Evolutionary conservation across 2,113 vertebrate genomes (phyloP), one percentile per base, ranked within the genome.

Genomic region (Phrynosoma blainvillii): DNA sequence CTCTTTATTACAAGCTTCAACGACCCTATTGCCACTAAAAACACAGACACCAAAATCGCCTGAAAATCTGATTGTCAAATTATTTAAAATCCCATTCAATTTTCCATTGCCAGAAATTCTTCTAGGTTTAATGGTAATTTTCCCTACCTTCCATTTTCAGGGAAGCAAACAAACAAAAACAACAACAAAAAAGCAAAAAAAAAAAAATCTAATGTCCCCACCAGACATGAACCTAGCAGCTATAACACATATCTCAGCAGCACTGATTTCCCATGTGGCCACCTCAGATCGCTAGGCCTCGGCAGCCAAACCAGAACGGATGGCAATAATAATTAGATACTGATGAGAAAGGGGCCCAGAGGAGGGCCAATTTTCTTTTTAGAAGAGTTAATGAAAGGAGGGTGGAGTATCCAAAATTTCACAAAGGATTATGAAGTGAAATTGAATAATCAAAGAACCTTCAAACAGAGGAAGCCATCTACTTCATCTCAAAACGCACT

Each of bases 281-380:
- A 36, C 14, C 85, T 93, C 90, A 86, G 93, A 95, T 92, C 32
- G 1, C 85, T 68, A 82, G 87, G 91, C 79, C 88, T 92, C 88
- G 90, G 90, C 89, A 94, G 89, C 30, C 65, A 75, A 90, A 95
- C 90, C 87, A 82, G 91, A 95, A 95, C 92, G 91, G 92, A 96
- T 95, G 91, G 88, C 90, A 95, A 95, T 95, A 95, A 96, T 96
- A 95, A 97, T 96, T 97, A 96, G 88, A 94, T 94, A 94, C 91
- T 94, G 95, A 95, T 93, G 95, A 97, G 93, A 91, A 92, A 96
- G 95, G 86, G 89, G 74, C 80, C 87, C 95, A 95, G 88, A 93
- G 21, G 87, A 95, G 84, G 80, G 74, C 86, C 89, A 89, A 7
- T 74, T 84, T 94, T 93, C 91, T 87, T 85, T 89, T 42, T 40